These are phyloP conservation scores for Trachymyrmex cornetzi DNA, from an alignment of 1,140 invertebrate species.

Conservation along the genomic window DNA sequence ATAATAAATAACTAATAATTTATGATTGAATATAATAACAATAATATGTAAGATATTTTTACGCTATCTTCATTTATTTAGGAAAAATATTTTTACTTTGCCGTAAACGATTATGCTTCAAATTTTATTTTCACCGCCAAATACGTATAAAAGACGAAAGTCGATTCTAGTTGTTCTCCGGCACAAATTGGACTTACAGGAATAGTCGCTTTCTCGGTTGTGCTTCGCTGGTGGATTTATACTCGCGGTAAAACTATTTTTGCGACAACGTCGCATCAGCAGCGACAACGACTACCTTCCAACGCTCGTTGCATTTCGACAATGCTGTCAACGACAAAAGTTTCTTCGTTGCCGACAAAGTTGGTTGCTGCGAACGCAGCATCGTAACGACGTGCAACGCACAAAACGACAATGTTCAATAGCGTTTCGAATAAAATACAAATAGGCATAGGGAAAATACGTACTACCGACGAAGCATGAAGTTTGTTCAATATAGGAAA, in stretches of 20 bases:
- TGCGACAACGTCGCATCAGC: constrained; percentile 38
- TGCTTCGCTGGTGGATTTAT: constrained; percentile 15
- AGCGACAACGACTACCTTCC: constrained; percentile 24
- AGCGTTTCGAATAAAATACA: not conserved
- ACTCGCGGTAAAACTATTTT: constrained; percentile 56
- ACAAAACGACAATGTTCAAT: constrained; percentile 28
- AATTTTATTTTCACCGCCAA: not conserved
- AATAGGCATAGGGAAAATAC: not conserved
- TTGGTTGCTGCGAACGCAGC: constrained; percentile 22
- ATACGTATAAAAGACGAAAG: not conserved
- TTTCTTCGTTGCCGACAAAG: constrained; percentile 31
- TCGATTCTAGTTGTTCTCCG: not conserved
- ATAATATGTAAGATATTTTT: not conserved
- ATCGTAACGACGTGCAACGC: not conserved
- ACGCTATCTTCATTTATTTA: constrained; percentile 1
- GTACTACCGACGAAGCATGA: not conserved
- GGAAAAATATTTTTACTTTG: not conserved
- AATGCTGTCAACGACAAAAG: constrained; percentile 57
- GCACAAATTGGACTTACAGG: constrained; percentile 28
- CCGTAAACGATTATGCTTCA: too few relatives aligned
- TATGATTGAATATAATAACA: not conserved
- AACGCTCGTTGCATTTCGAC: constrained; percentile 26
- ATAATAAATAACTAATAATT: not conserved
- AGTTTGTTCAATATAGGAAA: not conserved
- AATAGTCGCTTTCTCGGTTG: not conserved